A percentile compares a stretch with the other conserved stretches of the same genome.
These are phyloP conservation scores for Kryptolebias marmoratus DNA, from an alignment of 2,113 vertebrate genomes.

Conservation along the genomic window DNA sequence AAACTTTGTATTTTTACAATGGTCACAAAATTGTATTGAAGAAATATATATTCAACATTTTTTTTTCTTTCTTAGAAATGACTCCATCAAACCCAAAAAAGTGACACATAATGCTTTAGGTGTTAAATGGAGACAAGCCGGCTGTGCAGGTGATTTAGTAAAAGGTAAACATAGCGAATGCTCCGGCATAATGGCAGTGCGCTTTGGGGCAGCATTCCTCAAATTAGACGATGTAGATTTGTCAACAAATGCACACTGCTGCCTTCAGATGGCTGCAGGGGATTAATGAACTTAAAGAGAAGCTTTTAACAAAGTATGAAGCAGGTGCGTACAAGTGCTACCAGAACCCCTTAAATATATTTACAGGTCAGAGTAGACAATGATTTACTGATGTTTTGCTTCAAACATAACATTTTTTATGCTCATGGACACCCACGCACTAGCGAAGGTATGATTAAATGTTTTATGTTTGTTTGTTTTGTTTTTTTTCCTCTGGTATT, in stretches of 20 bases:
- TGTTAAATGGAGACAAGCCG: background rate
- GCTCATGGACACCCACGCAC: background rate
- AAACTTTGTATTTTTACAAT: background rate
- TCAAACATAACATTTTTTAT: background rate
- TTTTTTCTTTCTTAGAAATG: background rate
- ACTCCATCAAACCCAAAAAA: background rate
- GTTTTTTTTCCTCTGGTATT: background rate
- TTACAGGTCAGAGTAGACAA: background rate
- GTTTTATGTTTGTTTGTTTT: too few species aligned
- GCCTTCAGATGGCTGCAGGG: constrained; percentile 10
- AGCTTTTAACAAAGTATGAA: constrained; percentile 3
- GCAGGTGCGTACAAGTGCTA: constrained; percentile 9
- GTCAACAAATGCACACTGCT: constrained; percentile 19
- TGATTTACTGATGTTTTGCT: background rate
- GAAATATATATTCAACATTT: background rate
- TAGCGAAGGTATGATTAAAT: background rate
- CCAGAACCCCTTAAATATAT: constrained; percentile 7
- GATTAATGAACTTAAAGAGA: constrained; percentile 23
- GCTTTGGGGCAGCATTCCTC: background rate
- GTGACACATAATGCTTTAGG: background rate
- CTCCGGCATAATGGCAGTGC: background rate
- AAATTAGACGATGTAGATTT: constrained; percentile 6
- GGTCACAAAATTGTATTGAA: background rate
- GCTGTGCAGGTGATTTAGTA: constrained; percentile 8
- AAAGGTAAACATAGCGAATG: constrained; percentile 13